A percentile compares a stretch with the other conserved stretches of the same genome.
Evolutionary conservation across 2,888 invertebrate species (phyloP).

Genomic region (Chalcosyrphus nemorum): DNA sequence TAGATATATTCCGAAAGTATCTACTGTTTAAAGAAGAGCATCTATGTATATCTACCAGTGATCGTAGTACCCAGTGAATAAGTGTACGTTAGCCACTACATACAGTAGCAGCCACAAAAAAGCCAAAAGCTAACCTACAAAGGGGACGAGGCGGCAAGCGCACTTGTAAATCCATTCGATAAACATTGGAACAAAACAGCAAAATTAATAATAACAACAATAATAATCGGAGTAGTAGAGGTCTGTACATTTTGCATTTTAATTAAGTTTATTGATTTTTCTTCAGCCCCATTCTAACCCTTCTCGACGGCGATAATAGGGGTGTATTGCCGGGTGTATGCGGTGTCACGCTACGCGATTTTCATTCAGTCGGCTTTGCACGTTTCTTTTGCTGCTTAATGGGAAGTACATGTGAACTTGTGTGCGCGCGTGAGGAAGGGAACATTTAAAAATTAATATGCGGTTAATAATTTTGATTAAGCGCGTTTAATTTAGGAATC

Average conservation of each 20-base stretch:
- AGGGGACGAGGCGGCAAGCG: not conserved
- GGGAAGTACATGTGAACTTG: not conserved
- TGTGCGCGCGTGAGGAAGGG: not conserved
- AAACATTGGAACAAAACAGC: conserved; percentile 70
- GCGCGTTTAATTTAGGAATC: conserved; percentile 21
- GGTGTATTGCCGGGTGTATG: not conserved
- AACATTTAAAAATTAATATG: conserved; percentile 42
- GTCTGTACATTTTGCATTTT: conserved; percentile 69
- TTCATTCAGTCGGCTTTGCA: conserved; percentile 25
- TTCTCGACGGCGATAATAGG: too few species aligned
- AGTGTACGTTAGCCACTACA: not conserved
- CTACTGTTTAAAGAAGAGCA: conserved; percentile 10
- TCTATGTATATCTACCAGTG: not conserved
- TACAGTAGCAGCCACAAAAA: conserved; percentile 7
- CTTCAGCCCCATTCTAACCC: not conserved
- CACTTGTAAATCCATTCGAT: conserved; percentile 44
- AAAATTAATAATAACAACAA: conserved; percentile 72
- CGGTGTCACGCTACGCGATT: not conserved
- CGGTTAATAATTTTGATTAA: conserved; percentile 42
- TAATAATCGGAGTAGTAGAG: conserved; percentile 67
- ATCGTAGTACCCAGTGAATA: not conserved
- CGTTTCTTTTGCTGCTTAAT: conserved; percentile 13
- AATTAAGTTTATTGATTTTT: conserved; percentile 70
- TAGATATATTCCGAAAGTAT: conserved; percentile 19
- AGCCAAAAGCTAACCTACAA: not conserved